Base-by-base conservation (phyloP, 2,797 vertebrate genomes). In the Choloepus didactylus region DNA sequence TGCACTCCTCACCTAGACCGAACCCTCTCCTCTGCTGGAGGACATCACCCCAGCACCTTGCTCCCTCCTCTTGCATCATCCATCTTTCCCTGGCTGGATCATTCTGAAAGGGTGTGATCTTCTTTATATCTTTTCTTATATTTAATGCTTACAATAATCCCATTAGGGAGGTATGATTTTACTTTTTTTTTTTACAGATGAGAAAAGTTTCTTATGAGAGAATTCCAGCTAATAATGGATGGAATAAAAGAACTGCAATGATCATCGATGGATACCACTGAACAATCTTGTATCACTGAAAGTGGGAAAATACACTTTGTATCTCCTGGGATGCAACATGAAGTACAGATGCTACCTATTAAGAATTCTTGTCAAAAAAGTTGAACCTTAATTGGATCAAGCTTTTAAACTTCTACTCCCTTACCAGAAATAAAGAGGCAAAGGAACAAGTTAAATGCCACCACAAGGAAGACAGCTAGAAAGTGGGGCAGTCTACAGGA, bases 331-430 rank as follows among this genome's bases (percentile, higher is more conserved):
- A 76, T 25, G 2, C 10, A 82, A 72, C 11, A 66, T 49, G 38
- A 67, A 94, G 62, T 46, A 79, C 4, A 73, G 31, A 49, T 18
- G 56, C 21, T 44, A 82, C 6, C 5, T 35, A 66, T 3, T 14
- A 80, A 67, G 44, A 83, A 62, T 75, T 84, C n/a, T 29, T 84
- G 27, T 67, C 15, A 79, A 84, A 88, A 59, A 23, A 64, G 23
- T 9, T 62, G 75, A 86, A 62, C 60, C 21, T 51, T 16, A 62
- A 84, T 3, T 86, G 25, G 35, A 69, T 72, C 56, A 88, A 90
- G 27, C 9, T 84, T 67, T 49, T 69, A 84, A 67, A 89, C 29
- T 84, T 85, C 62, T n/a, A 59, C 14, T 92, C 66, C 89, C 69
- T 86, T 21, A 73, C 7, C 84, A 29, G 59, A 86, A 70, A 46